Evolutionary conservation across 2,113 vertebrate genomes (phyloP).

Genomic region (Zosterops hypoxanthus): DNA sequence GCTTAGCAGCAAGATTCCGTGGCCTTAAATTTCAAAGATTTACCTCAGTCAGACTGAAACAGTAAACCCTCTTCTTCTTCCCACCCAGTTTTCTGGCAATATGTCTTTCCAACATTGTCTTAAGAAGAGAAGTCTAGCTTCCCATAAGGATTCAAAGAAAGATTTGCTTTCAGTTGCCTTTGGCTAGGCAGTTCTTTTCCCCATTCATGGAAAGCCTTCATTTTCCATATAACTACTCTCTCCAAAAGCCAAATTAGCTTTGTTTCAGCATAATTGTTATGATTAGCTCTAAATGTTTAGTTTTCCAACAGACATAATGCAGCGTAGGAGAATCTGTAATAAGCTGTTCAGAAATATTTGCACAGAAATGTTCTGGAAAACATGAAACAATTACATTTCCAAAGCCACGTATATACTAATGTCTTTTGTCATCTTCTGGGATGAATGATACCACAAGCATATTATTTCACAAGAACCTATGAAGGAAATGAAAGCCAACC

Average conservation of each 20-base stretch:
- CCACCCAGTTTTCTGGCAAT: background rate
- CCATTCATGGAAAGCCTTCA: background rate
- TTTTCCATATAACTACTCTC: background rate
- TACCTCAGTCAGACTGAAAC: background rate
- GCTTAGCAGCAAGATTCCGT: background rate
- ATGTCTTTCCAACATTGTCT: fast-evolving
- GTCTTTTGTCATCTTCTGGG: background rate
- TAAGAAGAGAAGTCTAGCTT: background rate
- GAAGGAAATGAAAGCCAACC: background rate
- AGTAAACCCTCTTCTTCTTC: background rate
- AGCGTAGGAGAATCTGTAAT: background rate
- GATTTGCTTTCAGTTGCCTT: background rate
- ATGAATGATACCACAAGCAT: background rate
- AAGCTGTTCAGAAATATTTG: background rate
- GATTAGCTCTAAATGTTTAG: background rate
- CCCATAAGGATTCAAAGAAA: background rate
- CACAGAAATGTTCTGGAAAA: background rate
- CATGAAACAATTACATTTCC: background rate
- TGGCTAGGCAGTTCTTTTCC: background rate
- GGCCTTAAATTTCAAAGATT: background rate
- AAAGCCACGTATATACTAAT: background rate
- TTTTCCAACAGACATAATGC: background rate
- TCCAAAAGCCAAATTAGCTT: background rate
- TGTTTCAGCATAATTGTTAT: background rate
- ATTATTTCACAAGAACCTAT: background rate